Evolutionary conservation across 2,797 vertebrate species (phyloP), one percentile per base, ranked within the genome.

Genomic region (Alfaro cultratus): DNA sequence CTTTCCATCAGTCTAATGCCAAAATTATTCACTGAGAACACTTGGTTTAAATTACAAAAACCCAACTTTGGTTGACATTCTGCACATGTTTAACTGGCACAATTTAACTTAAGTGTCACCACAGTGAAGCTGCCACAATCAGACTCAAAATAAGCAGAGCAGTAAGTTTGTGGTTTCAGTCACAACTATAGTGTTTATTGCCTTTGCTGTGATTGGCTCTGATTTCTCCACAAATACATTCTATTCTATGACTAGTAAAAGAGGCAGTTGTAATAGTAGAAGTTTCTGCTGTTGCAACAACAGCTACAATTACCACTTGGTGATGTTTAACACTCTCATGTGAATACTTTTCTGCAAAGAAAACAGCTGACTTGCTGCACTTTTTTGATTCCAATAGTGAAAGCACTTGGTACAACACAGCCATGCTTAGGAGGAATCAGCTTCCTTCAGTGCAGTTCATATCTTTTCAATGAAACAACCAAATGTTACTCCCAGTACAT

Each of bases 31-130:
- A 79, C 83, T 91, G 75, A 90, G 90, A 92, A 89, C 87, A 87
- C 85, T 81, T 76, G 84, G 84, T 87, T 91, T 89, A 87, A 91
- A 93, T 94, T 88, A 85, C 64, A 89, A 74, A 70, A 79, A 89
- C 77, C 81, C 84, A 90, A 88, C 93, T 91, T 80, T 85, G 90
- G 86, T 91, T 94, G 87, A 86, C 83, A 84, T 89, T 91, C 60
- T 90, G 85, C 86, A 84, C 83, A 75, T 92, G 85, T 89, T 93
- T 94, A 85, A 90, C 85, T 86, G 77, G 87, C 79, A 84, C 80
- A 85, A 85, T 84, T 87, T 89, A 85, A 86, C 73, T 79, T 46
- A 76, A 80, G 85, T 83, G 85, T 93, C 85, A 80, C 89, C 84
- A 89, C 83, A 83, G 87, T 70, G 64, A 88, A 67, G 85, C 84